Evolutionary conservation across 2,797 vertebrate genomes (phyloP), one percentile per base, ranked within the genome.

Genomic region (Etheostoma perlongum): DNA sequence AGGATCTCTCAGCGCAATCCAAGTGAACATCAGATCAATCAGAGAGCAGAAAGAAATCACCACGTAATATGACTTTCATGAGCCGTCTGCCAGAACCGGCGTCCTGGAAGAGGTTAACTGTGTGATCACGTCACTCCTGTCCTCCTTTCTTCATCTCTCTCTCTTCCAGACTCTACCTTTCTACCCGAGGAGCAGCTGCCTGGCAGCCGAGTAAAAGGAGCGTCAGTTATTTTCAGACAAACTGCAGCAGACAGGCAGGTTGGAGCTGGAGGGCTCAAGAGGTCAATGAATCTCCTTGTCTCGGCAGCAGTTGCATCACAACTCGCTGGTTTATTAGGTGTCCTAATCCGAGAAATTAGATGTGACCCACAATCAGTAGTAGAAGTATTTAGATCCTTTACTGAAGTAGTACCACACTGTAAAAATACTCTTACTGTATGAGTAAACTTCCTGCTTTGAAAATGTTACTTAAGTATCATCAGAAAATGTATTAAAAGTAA

Each of bases 141-240:
- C 60, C 15, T 66, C 73, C 61, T 62, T 47, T 48, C 33, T 40
- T 33, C 49, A 14, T 81, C 30, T 16, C 46, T 81, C 30, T 13
- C 46, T 48, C 46, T 14, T 25, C 47, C 63, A 13, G 58, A 30
- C 42, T 57, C 25, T 9, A 16, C 30, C 67, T 27, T 65, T 8
- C 53, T 7, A 6, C 58, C 13, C n/a, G 55, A 46, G 72, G 53
- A 68, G 51, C 67, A 72, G 63, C 72, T 71, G 58, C 42, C 69
- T 82, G 67, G 72, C 67, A 76, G 63, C 61, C 0, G n/a, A 53
- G 36, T 21, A 40, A 21, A 72, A 74, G 55, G 67, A 73, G 55
- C 67, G 30, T 65, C 82, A 85, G 30, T 47, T 70, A 78, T 52
- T 44, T 52, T 27, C n/a, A 76, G 69, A 83, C 82, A 85, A 88